Conservation (phyloP, 2,888 invertebrate species). For the Choreutis nemorana region DNA sequence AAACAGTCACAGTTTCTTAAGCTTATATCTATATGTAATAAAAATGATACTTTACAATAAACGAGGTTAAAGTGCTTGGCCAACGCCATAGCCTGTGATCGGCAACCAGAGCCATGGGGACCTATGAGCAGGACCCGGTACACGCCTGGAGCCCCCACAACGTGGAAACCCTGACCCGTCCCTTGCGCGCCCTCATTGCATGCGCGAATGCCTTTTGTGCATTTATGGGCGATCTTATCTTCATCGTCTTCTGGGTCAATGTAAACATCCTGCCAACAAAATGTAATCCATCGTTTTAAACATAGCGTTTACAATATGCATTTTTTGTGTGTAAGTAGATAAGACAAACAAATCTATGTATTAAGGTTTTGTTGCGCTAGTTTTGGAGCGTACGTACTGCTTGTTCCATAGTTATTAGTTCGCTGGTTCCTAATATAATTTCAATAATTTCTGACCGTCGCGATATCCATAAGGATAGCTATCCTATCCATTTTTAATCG, state of each 20-base stretch:
- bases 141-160: constrained; percentile 52
- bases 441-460: no score
- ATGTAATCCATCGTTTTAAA: not conserved
- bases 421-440: no score
- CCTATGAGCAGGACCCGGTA: constrained; percentile 69
- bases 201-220: constrained; percentile 41
- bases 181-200: constrained; percentile 35
- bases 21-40: not conserved
- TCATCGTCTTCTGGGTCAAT: constrained; percentile 24
- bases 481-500: no score
- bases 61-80: constrained; percentile 62
- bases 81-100: constrained; percentile 57
- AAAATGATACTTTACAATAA: constrained; percentile 20
- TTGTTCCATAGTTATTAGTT: no score
- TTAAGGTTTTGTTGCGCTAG: no score
- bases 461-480: no score
- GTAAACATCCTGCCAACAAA: constrained; percentile 28
- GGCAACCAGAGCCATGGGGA: constrained; percentile 65
- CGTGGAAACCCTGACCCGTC: constrained; percentile 29
- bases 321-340: not conserved
- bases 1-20: constrained; percentile 47
- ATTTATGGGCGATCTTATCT: constrained; percentile 27
- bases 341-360: no score
- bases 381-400: no score
- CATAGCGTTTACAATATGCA: not conserved